Percentiles rank a stretch among this genome's conserved stretches.
phyloP scores from a whole-genome alignment of 2,113 vertebrate genomes.

The Leiothrix lutea region DNA sequence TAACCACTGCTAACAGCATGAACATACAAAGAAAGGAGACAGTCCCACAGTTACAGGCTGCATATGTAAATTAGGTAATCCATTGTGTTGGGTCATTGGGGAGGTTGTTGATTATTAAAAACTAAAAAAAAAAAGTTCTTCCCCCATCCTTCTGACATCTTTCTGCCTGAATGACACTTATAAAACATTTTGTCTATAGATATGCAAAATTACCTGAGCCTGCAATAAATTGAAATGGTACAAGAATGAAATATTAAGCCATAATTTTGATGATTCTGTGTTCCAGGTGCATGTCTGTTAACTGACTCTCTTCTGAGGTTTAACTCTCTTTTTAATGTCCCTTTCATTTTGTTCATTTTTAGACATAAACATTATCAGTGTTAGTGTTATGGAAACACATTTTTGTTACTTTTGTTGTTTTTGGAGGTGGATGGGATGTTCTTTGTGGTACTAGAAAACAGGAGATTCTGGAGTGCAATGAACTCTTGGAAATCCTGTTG shows the following conservation, averaged over 20 bases:
- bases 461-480: neutral
- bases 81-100: slow-evolving; percentile 55
- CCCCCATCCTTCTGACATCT: neutral
- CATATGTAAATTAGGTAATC: slow-evolving; percentile 41
- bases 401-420: neutral
- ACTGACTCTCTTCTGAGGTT: neutral
- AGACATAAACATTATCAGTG: no score
- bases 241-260: neutral
- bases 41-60: slow-evolving; percentile 8
- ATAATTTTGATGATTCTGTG: neutral
- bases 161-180: neutral
- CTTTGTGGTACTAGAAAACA: neutral
- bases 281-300: neutral
- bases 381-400: neutral
- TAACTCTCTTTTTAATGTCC: neutral
- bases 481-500: neutral
- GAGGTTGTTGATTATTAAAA: slow-evolving; percentile 19
- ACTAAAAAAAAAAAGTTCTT: neutral
- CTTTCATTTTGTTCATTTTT: neutral
- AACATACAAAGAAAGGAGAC: slow-evolving; percentile 22
- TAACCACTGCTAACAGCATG: slow-evolving; percentile 8
- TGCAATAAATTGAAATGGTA: neutral
- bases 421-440: neutral
- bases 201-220: neutral
- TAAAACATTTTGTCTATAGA: neutral